Evolutionary conservation across 2,888 invertebrate genomes (phyloP), one percentile per base, ranked within the genome.

Genomic region (Ectemnius lituratus): DNA sequence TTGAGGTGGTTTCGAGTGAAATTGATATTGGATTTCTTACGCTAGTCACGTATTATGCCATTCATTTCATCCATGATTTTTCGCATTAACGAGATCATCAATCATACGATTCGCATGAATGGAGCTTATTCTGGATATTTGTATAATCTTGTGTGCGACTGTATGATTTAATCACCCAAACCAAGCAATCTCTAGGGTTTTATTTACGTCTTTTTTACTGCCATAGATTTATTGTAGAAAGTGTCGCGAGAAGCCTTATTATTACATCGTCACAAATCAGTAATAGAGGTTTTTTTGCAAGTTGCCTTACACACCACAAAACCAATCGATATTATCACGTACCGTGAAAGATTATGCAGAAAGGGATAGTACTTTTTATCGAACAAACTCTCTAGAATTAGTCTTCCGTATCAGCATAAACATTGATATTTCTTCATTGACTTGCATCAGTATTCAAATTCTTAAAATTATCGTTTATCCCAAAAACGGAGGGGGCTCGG

Each of bases 21-120:
- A 82, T 79, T 79, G 71, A 69, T 73, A 75, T 81, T 76, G 67
- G 73, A 73, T 83, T 78, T 80, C 77, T 78, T 80, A 81, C 76
- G 75, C 87, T 86, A 87, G 87, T 87, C 87, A 84, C 77, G 67
- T 77, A 66, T 65, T 81, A 84, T 82, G 85, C 86, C 85, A 85
- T 85, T 78, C 77, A 74, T 76, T 82, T 78, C 81, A 78, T 73
- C 70, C 71, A 73, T 70, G 69, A 74, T 16, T 76, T 62, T 37
- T 73, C 73, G 61, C 62, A 62, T 80, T 75, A 69, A 74, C 64
- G 66, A 70, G 14, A 71, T 72, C 72, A 75, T 81, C 65, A 49
- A 62, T 75, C 66, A 61, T 74, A 65, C 46, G 62, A 79, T 75
- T 69, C 56, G 66, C 71, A 64, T 61, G 70, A 65, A 67, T 67